Conservation (phyloP, 2,113 vertebrate species). For the Corythornis cristatus region DNA sequence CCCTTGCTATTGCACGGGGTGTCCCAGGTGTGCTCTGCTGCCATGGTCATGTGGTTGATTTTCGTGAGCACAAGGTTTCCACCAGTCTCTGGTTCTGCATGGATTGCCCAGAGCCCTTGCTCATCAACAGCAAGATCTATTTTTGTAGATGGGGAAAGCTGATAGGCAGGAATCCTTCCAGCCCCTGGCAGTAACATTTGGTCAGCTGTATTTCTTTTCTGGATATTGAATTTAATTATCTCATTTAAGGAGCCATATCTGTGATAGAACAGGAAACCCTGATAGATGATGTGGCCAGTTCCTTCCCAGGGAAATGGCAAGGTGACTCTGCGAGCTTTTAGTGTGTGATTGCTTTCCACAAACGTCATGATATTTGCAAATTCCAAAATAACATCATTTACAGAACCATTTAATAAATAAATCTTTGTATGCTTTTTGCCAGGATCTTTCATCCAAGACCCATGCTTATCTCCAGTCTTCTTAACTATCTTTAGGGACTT, state of each 20-base stretch:
- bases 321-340: constrained; percentile 66
- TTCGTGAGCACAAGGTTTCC: constrained; percentile 89
- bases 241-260: constrained; percentile 84
- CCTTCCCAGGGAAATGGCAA: constrained; percentile 89
- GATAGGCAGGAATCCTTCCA: constrained; percentile 82
- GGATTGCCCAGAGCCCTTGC: constrained; percentile 91
- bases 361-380: constrained; percentile 84
- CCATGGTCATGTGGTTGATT: constrained; percentile 80
- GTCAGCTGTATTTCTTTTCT: constrained; percentile 78
- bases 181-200: constrained; percentile 84
- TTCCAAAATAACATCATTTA: constrained; percentile 81
- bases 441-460: constrained; percentile 92
- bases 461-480: constrained; percentile 77
- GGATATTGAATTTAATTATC: constrained; percentile 88
- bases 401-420: constrained; percentile 86
- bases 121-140: constrained; percentile 91
- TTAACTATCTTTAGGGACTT: constrained; percentile 93
- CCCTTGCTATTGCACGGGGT: constrained; percentile 84
- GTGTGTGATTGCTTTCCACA: constrained; percentile 69
- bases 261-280: constrained; percentile 90
- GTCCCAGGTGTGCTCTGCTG: constrained; percentile 87
- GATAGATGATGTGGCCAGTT: constrained; percentile 85
- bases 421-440: constrained; percentile 82
- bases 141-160: constrained; percentile 84
- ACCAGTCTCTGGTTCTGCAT: constrained; percentile 82